These are phyloP conservation scores for Bembecia ichneumoniformis DNA, from an alignment of 2,888 invertebrate genomes.

Conservation along the genomic window DNA sequence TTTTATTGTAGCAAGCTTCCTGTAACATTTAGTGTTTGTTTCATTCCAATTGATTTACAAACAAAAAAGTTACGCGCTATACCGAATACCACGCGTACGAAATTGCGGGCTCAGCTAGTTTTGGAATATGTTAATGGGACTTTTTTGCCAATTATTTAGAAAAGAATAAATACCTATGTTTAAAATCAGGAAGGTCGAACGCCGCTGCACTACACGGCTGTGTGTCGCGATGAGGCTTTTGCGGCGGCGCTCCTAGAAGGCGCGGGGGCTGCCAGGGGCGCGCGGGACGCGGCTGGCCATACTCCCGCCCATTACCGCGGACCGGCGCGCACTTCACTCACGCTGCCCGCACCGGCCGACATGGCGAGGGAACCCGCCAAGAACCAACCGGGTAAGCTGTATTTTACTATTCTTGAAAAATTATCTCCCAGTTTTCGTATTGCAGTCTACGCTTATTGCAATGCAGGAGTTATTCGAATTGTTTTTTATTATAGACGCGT, in stretches of 20 bases:
- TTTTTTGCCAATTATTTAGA: too few relatives aligned
- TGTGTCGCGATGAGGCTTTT: conserved; percentile 79
- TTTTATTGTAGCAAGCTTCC: too few relatives aligned
- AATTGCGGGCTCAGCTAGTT: too few relatives aligned
- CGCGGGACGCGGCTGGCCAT: conserved; percentile 79
- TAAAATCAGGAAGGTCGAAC: conserved; percentile 67
- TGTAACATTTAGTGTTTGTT: too few relatives aligned
- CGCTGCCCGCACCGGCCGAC: conserved; percentile 36
- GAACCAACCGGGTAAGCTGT: conserved; percentile 43
- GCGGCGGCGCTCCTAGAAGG: conserved; percentile 83
- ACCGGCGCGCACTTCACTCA: conserved; percentile 26
- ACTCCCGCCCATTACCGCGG: conserved; percentile 59
- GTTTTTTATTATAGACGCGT: too few relatives aligned
- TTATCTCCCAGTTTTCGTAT: background rate
- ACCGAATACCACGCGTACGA: too few relatives aligned
- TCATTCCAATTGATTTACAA: too few relatives aligned
- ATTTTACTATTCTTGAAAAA: background rate
- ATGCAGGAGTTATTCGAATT: too few relatives aligned
- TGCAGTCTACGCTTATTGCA: too few relatives aligned
- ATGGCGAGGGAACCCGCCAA: conserved; percentile 40
- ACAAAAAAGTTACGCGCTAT: too few relatives aligned
- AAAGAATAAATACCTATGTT: background rate
- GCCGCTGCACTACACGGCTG: conserved; percentile 89
- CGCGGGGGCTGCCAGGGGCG: conserved; percentile 86
- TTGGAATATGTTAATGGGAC: too few relatives aligned